Evolutionary conservation across 2,888 invertebrate species (phyloP).

Genomic region (Hyalella azteca): DNA sequence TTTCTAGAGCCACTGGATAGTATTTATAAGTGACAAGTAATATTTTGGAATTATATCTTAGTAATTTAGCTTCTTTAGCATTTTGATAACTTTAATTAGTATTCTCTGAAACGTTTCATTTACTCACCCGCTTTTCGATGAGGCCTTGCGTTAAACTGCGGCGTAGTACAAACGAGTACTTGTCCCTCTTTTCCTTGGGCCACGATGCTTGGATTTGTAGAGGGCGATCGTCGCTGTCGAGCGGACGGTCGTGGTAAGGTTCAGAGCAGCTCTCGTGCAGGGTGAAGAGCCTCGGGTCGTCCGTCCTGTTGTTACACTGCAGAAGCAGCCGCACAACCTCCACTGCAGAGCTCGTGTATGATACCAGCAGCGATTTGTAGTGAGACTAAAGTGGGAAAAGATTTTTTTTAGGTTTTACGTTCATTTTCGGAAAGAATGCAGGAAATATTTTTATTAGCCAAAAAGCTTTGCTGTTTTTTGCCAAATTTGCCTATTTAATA

Average conservation of each 20-base stretch:
- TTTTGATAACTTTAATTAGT: too few species aligned
- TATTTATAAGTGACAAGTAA: too few species aligned
- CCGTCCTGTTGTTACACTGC: constrained; percentile 71
- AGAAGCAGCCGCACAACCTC: constrained; percentile 83
- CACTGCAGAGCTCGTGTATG: constrained; percentile 86
- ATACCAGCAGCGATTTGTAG: constrained; percentile 88
- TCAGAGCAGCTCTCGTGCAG: constrained; percentile 51
- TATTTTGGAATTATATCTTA: too few species aligned
- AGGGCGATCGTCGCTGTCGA: constrained; percentile 46
- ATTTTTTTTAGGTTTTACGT: background rate
- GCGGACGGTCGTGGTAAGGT: constrained; percentile 49
- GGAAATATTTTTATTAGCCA: too few species aligned
- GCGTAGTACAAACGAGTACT: constrained; percentile 47
- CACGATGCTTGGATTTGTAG: constrained; percentile 52
- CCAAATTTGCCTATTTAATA: too few species aligned
- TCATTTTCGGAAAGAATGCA: too few species aligned
- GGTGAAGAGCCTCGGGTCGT: constrained; percentile 48
- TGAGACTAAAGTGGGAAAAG: constrained; percentile 68
- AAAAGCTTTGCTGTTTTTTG: background rate
- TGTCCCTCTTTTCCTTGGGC: constrained; percentile 43
- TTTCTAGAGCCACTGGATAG: background rate
- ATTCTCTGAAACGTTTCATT: too few species aligned
- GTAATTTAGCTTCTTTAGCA: too few species aligned
- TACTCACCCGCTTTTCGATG: constrained; percentile 27
- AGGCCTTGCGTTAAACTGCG: constrained; percentile 43